These are phyloP conservation scores for Agrypnia vestita DNA, from an alignment of 1,140 invertebrate genomes.

Conservation along the genomic window DNA sequence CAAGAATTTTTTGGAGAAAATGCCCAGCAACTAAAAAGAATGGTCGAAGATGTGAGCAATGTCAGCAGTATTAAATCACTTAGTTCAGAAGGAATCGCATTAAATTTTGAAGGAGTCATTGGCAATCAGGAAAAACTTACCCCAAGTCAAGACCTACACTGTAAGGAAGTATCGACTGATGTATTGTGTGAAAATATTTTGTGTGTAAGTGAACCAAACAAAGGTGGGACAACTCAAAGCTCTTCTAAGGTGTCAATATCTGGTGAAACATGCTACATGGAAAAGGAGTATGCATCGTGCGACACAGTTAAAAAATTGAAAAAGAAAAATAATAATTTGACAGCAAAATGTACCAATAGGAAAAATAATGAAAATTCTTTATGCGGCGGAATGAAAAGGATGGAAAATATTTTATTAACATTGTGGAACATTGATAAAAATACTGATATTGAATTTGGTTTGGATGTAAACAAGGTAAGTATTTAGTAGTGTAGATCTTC, in stretches of 20 bases:
- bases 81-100: neutral
- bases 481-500: neutral
- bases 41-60: neutral
- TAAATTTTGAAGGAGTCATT: neutral
- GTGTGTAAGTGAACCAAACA: constrained; percentile 58
- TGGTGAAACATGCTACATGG: constrained; percentile 16
- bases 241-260: constrained; percentile 61
- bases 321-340: constrained; percentile 43
- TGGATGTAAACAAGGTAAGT: constrained; percentile 70
- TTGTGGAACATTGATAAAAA: constrained; percentile 67
- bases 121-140: neutral
- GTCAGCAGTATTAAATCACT: neutral
- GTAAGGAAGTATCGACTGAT: neutral
- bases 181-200: neutral
- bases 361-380: constrained; percentile 70
- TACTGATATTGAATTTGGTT: constrained; percentile 67
- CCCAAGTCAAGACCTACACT: neutral
- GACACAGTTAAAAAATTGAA: constrained; percentile 44
- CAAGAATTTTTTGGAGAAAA: constrained; percentile 65
- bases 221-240: constrained; percentile 53
- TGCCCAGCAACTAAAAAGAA: constrained; percentile 64
- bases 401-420: constrained; percentile 66
- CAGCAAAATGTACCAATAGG: constrained; percentile 67
- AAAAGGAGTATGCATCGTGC: constrained; percentile 25
- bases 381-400: constrained; percentile 65